Base-by-base conservation (phyloP, 1,140 invertebrate genomes). In the Drosophila lacteicornis region DNA sequence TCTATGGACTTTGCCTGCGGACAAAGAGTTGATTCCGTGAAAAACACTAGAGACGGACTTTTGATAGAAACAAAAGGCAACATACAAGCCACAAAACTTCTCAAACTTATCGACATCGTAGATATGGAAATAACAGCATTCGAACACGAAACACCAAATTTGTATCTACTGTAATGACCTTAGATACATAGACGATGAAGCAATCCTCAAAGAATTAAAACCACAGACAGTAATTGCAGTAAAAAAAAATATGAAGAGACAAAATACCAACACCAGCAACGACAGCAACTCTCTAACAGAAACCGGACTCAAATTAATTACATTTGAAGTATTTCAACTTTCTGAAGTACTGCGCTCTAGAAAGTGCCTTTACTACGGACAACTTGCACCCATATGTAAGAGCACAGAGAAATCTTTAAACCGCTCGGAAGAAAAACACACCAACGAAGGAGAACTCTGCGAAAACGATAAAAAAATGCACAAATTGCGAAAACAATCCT, bases 301-400 rank as follows among this genome's bases (percentile, higher is more conserved):
- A 45, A 45, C 43, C 27, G n/a, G 50, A 53, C 50, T 19, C 50
- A 53, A 36, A 53, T 36, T 27, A 57, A 57, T 57, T 12, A 57
- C 19, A 19, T 19, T 19, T 19, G 19, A 19, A 22, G 27, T 15
- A 25, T 13, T 3, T n/a, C 15, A 57, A 25, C 38, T 57, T 22
- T 38, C 15, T 53, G 55, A 57, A 30, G 30, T n/a, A 53, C 9
- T 27, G 22, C 27, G 50, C 17, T 51, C 27, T 2, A 51, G 27
- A 51, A 51, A 51, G 27, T 27, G 6, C 27, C 27, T 27, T 4
- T 4, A 1, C 4, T 27, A 22, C 22, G 22, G 22, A 22, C 22
- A 2, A 1, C 22, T 6, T 1, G 27, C 27, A 27, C 6, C 27
- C 27, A 27, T 27, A 27, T 27, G 27, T 4, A 1, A 27, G 19